Conservation (phyloP, 2,797 vertebrate genomes). For the Takifugu rubripes region DNA sequence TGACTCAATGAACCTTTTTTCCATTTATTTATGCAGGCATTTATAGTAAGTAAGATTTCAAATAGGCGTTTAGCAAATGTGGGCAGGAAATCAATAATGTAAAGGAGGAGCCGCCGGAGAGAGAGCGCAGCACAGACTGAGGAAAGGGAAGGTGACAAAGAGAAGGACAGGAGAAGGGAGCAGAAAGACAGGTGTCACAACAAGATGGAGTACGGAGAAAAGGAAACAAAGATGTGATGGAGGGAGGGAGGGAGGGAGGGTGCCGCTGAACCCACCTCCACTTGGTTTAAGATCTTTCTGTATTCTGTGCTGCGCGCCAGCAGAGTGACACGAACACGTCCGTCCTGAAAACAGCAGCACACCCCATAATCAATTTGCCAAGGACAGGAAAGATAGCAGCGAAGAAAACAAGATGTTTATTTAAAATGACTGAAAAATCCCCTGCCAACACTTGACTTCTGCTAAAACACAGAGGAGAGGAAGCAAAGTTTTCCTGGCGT, state of each 20-base stretch:
- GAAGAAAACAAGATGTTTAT: constrained; percentile 36
- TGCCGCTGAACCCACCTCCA: constrained; percentile 79
- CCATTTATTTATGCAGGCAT: constrained; percentile 26
- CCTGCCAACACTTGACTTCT: constrained; percentile 1
- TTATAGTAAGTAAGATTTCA: constrained; percentile 70
- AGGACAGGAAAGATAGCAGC: constrained; percentile 45
- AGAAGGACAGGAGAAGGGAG: constrained; percentile 14
- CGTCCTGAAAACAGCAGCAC: constrained; percentile 78
- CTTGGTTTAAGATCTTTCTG: constrained; percentile 91
- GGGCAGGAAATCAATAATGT: constrained; percentile 68
- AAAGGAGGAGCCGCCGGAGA: constrained; percentile 21
- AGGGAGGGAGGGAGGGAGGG: constrained; percentile 5
- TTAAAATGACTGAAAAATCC: constrained; percentile 22
- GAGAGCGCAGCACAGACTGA: constrained; percentile 19
- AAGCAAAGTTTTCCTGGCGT: not conserved
- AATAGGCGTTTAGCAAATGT: constrained; percentile 60
- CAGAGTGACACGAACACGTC: constrained; percentile 91
- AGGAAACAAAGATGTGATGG: constrained; percentile 14
- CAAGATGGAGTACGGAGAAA: constrained; percentile 8
- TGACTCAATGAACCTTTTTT: constrained; percentile 62
- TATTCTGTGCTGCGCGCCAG: constrained; percentile 93
- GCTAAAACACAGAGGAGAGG: not conserved
- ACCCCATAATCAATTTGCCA: constrained; percentile 60
- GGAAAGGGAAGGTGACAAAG: constrained; percentile 20
- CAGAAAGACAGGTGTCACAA: constrained; percentile 14